Base-by-base conservation (phyloP, 2,888 invertebrate species). In the Ligdia adustata region DNA sequence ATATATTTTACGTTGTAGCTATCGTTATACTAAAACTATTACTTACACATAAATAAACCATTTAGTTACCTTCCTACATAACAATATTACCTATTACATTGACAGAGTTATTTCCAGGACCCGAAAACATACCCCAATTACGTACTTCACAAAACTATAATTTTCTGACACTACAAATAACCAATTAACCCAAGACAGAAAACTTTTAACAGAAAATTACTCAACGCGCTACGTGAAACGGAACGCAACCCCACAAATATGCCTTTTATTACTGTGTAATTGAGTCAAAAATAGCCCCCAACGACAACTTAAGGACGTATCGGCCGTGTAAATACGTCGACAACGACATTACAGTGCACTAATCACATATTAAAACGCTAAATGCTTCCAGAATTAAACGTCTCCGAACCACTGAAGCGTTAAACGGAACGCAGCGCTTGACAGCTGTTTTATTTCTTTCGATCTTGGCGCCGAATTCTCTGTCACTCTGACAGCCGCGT, bases 391-490 rank as follows among this genome's bases (percentile, higher is more conserved):
- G 70, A 75, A 70, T 72, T 75, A 52, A 52, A 61, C 42, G 51
- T 53, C 51, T 38, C 42, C 7, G 31, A 47, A 43, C 33, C 48
- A 46, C 34, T 44, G 52, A 52, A 53, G 64, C 66, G 66, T 71
- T 62, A 66, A 69, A 67, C 57, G 64, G 66, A 69, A 66, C 60
- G 62, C 9, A 20, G 32, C 22, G 49, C 47, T 54, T 66, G 69
- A 72, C 68, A 70, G 63, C 24, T 35, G 24, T 41, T 35, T 41
- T 41, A 34, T 35, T 26, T 41, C 12, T 26, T 20, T 13, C 42
- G n/a, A 64, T 55, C 65, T 79, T 78, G 80, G 78, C 82, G 82
- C 82, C 82, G 79, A 82, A 82, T 78, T 76, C 61, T 61, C 79
- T 81, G 82, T 82, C 64, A 64, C 62, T 63, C 40, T 72, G 79